Evolutionary conservation across 2,113 vertebrate genomes (phyloP).

Genomic region (Psittacara wagleri): DNA sequence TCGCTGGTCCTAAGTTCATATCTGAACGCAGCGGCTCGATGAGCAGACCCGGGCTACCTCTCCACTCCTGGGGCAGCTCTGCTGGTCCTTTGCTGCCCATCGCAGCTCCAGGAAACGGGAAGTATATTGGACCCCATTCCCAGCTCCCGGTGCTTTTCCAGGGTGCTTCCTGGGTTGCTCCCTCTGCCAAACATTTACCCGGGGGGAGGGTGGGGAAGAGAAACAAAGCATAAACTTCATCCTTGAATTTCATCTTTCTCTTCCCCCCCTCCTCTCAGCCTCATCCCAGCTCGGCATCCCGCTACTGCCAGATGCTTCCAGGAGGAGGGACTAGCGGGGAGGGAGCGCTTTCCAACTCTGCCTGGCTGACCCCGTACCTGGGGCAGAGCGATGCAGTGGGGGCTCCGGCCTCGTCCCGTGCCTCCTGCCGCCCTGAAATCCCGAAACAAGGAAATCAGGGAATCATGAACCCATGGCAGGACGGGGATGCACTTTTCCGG

Average conservation of each 20-base stretch:
- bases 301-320: background rate
- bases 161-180: background rate
- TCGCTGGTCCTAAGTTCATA: no score
- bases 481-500: background rate
- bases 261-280: rapidly evolving
- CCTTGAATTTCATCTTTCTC: background rate
- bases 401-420: background rate
- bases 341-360: background rate
- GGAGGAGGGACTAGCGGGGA: background rate
- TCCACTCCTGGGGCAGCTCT: background rate
- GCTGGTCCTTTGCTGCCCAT: background rate
- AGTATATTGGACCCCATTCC: background rate
- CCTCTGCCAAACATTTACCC: background rate
- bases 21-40: no score
- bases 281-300: background rate
- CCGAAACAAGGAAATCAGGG: background rate
- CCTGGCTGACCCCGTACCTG: background rate
- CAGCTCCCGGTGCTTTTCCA: background rate
- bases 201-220: background rate
- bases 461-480: rapidly evolving
- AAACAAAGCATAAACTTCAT: background rate
- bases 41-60: no score
- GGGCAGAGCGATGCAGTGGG: background rate
- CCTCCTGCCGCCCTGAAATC: rapidly evolving
- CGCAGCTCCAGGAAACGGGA: background rate